Percentiles rank a stretch among this genome's conserved stretches.
phyloP scores from a whole-genome alignment of 2,888 invertebrate genomes.

The Leistus spinibarbis region DNA sequence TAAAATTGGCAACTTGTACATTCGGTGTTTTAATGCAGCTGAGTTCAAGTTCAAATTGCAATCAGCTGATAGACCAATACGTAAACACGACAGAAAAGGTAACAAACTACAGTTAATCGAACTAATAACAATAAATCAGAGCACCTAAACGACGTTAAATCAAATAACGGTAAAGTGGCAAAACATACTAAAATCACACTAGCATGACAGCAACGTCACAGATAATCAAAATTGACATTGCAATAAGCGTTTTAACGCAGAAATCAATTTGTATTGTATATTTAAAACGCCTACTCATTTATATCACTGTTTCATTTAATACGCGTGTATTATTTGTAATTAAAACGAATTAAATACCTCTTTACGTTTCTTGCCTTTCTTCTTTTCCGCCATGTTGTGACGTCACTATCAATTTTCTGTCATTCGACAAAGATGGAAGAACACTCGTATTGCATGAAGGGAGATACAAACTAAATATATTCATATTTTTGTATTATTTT shows the following conservation, averaged over 20 bases:
- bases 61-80: slow-evolving; percentile 29
- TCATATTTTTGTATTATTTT: background rate
- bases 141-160: background rate
- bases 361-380: slow-evolving; percentile 68
- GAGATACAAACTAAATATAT: background rate
- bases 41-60: slow-evolving; percentile 34
- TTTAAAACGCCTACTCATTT: background rate
- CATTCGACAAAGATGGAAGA: slow-evolving; percentile 20
- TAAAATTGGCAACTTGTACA: slow-evolving; percentile 18
- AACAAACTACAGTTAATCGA: slow-evolving; percentile 21
- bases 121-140: slow-evolving; percentile 12
- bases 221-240: slow-evolving; percentile 12
- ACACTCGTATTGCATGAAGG: slow-evolving; percentile 15
- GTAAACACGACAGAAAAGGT: slow-evolving; percentile 11
- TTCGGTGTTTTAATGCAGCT: slow-evolving; percentile 16
- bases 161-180: slow-evolving; percentile 21
- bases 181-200: slow-evolving; percentile 30
- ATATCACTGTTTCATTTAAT: background rate
- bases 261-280: slow-evolving; percentile 4
- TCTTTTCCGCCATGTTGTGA: slow-evolving; percentile 66
- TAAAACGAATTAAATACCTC: slow-evolving; percentile 60
- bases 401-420: slow-evolving; percentile 28
- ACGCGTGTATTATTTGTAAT: background rate
- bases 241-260: background rate
- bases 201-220: slow-evolving; percentile 43